Conservation (phyloP, 2,113 vertebrate species). For the Halcyon malimbica region DNA sequence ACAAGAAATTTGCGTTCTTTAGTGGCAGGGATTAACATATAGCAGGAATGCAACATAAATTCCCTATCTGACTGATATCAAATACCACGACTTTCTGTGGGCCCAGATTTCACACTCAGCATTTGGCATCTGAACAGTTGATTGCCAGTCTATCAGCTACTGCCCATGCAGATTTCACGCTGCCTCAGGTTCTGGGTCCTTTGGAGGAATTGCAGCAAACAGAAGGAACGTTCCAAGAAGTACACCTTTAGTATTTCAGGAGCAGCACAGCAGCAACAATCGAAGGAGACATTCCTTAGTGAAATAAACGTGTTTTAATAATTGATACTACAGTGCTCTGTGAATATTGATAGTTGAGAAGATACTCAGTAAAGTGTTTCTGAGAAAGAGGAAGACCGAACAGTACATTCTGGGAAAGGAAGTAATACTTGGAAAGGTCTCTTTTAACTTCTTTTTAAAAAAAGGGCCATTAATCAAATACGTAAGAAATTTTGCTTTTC, state of each 20-base stretch:
- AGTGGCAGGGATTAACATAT: not conserved
- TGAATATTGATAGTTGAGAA: constrained; percentile 5
- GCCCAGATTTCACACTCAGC: not conserved
- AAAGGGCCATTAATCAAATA: not conserved
- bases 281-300: not conserved
- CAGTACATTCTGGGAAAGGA: not conserved
- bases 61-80: not conserved
- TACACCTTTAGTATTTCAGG: not conserved
- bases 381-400: not conserved
- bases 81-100: not conserved
- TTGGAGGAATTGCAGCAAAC: not conserved
- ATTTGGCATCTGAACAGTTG: not conserved
- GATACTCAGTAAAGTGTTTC: not conserved
- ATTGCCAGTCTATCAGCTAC: not conserved
- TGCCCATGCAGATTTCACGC: not conserved
- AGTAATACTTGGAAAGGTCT: not conserved
- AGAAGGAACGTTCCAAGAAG: not conserved
- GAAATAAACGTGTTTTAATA: not conserved
- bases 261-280: not conserved
- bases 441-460: not conserved
- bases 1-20: not conserved
- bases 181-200: not conserved
- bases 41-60: not conserved
- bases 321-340: not conserved
- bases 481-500: not conserved